phyloP scores from a whole-genome alignment of 2,797 vertebrate species.

The Paguma larvata region DNA sequence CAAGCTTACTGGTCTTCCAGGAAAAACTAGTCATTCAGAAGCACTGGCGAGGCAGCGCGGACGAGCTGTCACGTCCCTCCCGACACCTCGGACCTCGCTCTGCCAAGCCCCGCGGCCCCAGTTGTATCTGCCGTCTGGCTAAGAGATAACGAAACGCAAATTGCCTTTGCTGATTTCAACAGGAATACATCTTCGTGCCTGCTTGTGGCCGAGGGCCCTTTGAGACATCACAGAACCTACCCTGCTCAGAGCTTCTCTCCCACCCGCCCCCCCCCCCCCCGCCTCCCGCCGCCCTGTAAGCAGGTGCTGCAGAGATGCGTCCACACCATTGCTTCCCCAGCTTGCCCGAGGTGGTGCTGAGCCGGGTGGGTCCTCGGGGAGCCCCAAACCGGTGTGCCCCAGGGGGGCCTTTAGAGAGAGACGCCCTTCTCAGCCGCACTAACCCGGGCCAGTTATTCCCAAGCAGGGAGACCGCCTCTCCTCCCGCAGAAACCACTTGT shows the following conservation, averaged over 20 bases:
- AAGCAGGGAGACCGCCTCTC: neutral
- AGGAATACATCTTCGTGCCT: slow-evolving; percentile 47
- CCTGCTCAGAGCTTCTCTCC: slow-evolving; percentile 22
- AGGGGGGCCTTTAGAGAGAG: neutral
- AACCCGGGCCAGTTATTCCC: neutral
- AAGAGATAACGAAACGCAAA: slow-evolving; percentile 80
- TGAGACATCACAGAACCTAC: slow-evolving; percentile 64
- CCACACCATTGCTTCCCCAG: neutral
- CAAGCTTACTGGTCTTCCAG: slow-evolving; percentile 92
- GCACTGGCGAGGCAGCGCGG: slow-evolving; percentile 28
- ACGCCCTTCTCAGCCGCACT: neutral
- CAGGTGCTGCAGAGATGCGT: neutral
- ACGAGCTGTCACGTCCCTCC: neutral
- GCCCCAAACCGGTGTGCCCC: neutral
- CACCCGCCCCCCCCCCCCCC: slow-evolving; percentile 67
- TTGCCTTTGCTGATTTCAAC: slow-evolving; percentile 67
- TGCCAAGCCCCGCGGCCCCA: slow-evolving; percentile 33
- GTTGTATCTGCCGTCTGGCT: slow-evolving; percentile 73
- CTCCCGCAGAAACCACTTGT: neutral
- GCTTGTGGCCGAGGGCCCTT: slow-evolving; percentile 75
- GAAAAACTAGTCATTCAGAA: slow-evolving; percentile 87
- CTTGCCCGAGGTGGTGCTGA: neutral
- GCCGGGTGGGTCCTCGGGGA: neutral
- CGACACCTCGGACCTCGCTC: slow-evolving; percentile 74
- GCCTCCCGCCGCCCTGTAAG: slow-evolving; percentile 15